A percentile compares a stretch with the other conserved stretches of the same genome.
Conservation (phyloP, 2,113 vertebrate species). For the Syrmaticus mikado region DNA sequence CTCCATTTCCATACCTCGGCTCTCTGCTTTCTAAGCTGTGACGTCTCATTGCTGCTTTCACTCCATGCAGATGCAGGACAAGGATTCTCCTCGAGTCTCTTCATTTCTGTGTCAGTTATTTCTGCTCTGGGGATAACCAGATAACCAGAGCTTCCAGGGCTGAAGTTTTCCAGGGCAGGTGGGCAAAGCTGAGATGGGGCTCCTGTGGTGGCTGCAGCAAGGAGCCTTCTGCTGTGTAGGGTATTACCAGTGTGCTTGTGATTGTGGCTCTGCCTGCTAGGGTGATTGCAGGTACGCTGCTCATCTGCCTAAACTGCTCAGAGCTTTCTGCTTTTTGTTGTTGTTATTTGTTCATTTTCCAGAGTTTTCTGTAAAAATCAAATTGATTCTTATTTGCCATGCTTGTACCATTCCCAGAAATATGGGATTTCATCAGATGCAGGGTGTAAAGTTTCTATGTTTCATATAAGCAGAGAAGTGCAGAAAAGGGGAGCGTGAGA, state of each 20-base stretch:
- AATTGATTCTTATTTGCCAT: neutral
- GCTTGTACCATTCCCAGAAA: neutral
- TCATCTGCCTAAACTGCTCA: neutral
- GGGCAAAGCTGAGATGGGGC: neutral
- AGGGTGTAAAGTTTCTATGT: neutral
- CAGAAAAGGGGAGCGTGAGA: neutral
- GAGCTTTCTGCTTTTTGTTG: neutral
- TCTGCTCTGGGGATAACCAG: neutral
- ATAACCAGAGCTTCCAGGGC: neutral
- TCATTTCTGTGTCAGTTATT: neutral
- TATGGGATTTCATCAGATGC: rapidly evolving
- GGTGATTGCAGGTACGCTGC: neutral
- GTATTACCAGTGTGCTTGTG: neutral
- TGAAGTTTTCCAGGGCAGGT: neutral
- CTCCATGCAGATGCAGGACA: neutral
- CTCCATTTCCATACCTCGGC: neutral
- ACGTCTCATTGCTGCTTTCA: neutral
- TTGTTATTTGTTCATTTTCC: neutral
- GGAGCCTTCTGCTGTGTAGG: neutral
- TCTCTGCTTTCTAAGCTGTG: neutral
- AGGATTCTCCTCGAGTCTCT: neutral
- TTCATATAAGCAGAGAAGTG: neutral
- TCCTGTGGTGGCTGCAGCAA: neutral
- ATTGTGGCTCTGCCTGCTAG: neutral
- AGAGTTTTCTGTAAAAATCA: neutral